phyloP scores from a whole-genome alignment of 64 coral and sea anemone species.

The Exaiptasia diaphana region DNA sequence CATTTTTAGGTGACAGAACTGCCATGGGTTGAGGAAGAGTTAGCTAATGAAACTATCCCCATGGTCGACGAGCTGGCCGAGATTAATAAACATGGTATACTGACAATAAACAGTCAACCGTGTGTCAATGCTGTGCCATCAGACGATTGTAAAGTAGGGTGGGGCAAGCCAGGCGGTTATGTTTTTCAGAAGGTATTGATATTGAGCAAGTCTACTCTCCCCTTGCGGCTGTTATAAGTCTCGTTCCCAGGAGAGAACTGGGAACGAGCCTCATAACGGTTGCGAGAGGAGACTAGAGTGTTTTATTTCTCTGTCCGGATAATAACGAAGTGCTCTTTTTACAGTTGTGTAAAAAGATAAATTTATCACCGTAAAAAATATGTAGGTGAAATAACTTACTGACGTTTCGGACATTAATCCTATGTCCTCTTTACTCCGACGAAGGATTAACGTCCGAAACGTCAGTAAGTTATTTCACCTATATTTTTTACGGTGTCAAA shows the following conservation, averaged over 20 bases:
- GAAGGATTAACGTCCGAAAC: too few relatives aligned
- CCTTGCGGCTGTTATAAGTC: too few relatives aligned
- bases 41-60: conserved; percentile 73
- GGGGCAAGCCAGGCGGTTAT: conserved; percentile 83
- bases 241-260: too few relatives aligned
- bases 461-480: too few relatives aligned
- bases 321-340: background rate
- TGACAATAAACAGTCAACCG: conserved; percentile 95
- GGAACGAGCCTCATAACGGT: too few relatives aligned
- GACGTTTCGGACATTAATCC: too few relatives aligned
- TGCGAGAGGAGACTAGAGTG: too few relatives aligned
- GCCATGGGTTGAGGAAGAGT: conserved; percentile 89
- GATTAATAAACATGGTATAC: conserved; percentile 75
- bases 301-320: background rate
- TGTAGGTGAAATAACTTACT: too few relatives aligned
- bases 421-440: too few relatives aligned
- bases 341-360: too few relatives aligned
- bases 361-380: too few relatives aligned
- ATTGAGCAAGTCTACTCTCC: background rate
- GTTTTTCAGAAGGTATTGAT: conserved; percentile 95
- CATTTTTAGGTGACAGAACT: conserved; percentile 77
- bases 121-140: conserved; percentile 78
- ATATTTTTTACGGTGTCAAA: too few relatives aligned
- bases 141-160: conserved; percentile 68
- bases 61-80: conserved; percentile 66